Conservation (phyloP, 2,797 vertebrate genomes). For the Otolemur crassicaudatus region DNA sequence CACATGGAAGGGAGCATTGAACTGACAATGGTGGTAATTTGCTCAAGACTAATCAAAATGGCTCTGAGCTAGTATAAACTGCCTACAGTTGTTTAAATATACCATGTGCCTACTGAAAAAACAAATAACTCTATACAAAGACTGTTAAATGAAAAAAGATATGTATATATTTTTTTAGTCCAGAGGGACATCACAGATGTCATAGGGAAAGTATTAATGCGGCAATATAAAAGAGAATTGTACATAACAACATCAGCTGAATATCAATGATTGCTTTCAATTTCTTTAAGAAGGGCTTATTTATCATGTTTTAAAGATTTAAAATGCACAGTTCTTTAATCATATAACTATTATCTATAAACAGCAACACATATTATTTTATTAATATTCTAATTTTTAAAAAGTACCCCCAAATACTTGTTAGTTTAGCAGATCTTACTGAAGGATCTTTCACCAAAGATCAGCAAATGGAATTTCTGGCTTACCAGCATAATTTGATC, state of each 20-base stretch:
- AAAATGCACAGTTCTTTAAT: slow-evolving; percentile 52
- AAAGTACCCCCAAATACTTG: slow-evolving; percentile 11
- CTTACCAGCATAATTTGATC: slow-evolving; percentile 37
- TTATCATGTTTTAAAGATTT: slow-evolving; percentile 56
- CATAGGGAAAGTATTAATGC: slow-evolving; percentile 51
- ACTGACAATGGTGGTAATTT: slow-evolving; percentile 63
- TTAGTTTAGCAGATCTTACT: slow-evolving; percentile 44
- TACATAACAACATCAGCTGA: slow-evolving; percentile 51
- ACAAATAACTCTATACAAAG: slow-evolving; percentile 50
- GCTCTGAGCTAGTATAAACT: slow-evolving; percentile 50
- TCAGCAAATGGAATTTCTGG: slow-evolving; percentile 63
- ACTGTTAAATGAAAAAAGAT: slow-evolving; percentile 53
- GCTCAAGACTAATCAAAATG: slow-evolving; percentile 67
- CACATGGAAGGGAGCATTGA: slow-evolving; percentile 48
- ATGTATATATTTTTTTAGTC: not conserved
- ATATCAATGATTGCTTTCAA: slow-evolving; percentile 43
- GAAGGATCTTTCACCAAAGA: slow-evolving; percentile 56
- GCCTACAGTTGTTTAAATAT: slow-evolving; percentile 49
- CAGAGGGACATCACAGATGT: slow-evolving; percentile 33
- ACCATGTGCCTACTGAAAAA: slow-evolving; percentile 45
- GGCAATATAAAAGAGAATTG: slow-evolving; percentile 64
- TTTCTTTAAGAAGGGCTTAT: slow-evolving; percentile 53
- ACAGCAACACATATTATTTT: slow-evolving; percentile 39
- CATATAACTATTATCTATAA: slow-evolving; percentile 24
- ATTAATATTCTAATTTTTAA: slow-evolving; percentile 53